These are phyloP conservation scores for Microctonus hyperodae DNA, from an alignment of 2,888 invertebrate genomes.

Conservation along the genomic window DNA sequence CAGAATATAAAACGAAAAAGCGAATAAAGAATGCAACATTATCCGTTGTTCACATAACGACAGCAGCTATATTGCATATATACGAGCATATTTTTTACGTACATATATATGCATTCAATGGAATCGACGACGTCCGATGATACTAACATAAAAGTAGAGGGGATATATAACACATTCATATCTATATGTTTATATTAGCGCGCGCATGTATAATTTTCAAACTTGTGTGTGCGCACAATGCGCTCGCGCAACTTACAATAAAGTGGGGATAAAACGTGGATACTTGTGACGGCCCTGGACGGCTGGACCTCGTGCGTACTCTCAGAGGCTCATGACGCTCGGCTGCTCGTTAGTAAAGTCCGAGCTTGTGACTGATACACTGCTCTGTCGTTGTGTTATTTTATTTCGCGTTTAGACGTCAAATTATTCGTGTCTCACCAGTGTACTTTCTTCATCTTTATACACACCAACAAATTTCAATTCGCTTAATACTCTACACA, in stretches of 20 bases:
- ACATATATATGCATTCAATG: background rate
- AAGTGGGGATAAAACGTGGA: conserved; percentile 5
- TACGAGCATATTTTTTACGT: background rate
- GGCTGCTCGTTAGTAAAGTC: conserved; percentile 29
- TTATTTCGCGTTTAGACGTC: background rate
- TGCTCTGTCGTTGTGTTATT: background rate
- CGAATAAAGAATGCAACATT: too few relatives aligned
- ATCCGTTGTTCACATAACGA: background rate
- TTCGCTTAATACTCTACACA: too few relatives aligned
- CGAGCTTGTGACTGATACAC: conserved; percentile 25
- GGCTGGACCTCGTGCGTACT: conserved; percentile 48
- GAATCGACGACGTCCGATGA: conserved; percentile 2
- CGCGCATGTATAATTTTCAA: background rate
- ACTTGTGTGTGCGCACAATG: conserved; percentile 3
- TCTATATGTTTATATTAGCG: background rate
- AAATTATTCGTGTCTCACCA: conserved; percentile 8
- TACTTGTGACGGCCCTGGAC: conserved; percentile 45
- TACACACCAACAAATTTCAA: background rate
- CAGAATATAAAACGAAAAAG: conserved; percentile 1
- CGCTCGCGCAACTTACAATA: too few relatives aligned
- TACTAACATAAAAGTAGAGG: background rate
- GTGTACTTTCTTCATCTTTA: background rate
- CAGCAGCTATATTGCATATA: conserved; percentile 22
- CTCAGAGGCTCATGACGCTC: too few relatives aligned
- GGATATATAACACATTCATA: too few relatives aligned